Conservation (phyloP, 2,888 invertebrate genomes). For the Strigamia maritima region DNA sequence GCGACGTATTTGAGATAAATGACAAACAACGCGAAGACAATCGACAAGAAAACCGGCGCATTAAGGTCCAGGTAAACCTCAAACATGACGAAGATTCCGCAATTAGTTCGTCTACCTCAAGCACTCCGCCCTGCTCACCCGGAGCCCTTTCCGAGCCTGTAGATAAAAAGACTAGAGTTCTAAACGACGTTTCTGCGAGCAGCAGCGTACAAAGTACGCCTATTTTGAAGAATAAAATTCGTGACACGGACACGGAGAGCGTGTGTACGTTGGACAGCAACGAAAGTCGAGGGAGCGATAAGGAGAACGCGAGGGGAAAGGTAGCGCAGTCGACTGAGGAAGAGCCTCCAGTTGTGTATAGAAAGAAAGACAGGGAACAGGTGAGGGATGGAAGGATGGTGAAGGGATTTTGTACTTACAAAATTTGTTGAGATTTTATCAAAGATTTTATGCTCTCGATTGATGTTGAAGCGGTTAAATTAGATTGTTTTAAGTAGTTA, state of each 20-base stretch:
- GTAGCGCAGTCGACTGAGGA: constrained; percentile 14
- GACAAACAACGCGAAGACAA: not conserved
- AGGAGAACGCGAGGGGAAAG: constrained; percentile 52
- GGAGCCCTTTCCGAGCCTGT: not conserved
- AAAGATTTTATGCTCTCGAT: not conserved
- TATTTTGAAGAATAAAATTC: not conserved
- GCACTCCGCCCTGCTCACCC: constrained; percentile 43
- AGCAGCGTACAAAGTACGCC: constrained; percentile 34
- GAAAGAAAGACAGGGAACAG: constrained; percentile 42
- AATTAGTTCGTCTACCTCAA: constrained; percentile 37
- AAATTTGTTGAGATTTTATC: not conserved
- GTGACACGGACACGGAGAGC: constrained; percentile 74
- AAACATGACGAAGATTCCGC: constrained; percentile 27
- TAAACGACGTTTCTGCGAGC: not conserved
- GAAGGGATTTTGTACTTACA: constrained; percentile 33
- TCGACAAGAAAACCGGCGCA: not conserved
- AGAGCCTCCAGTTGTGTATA: constrained; percentile 36
- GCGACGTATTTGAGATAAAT: not conserved
- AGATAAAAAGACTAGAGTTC: not conserved
- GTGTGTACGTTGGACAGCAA: constrained; percentile 74
- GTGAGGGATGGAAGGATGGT: constrained; percentile 39
- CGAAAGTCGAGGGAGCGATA: constrained; percentile 60
- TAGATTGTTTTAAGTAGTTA: not conserved
- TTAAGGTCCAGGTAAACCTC: constrained; percentile 40
- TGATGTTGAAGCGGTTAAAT: not conserved